Evolutionary conservation across 2,113 vertebrate species (phyloP).

Genomic region (Trochalopteron elliotii): DNA sequence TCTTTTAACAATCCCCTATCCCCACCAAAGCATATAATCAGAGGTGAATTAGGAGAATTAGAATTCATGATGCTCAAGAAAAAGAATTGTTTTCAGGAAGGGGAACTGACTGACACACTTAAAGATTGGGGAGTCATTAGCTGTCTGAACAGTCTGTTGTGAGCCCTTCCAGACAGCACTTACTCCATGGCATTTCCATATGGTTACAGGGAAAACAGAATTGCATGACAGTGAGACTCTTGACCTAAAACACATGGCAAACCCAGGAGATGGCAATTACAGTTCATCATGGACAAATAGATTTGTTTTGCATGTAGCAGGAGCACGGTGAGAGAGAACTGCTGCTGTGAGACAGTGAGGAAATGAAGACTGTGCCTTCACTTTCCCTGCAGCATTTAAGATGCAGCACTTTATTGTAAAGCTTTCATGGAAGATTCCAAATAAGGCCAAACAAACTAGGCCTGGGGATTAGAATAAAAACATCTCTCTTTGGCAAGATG

Average conservation of each 20-base stretch:
- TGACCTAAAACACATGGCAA: conserved; percentile 27
- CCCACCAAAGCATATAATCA: neutral
- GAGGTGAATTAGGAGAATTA: neutral
- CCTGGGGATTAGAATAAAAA: neutral
- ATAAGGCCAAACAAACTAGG: neutral
- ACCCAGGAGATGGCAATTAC: neutral
- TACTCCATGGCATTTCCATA: conserved; percentile 60
- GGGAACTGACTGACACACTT: conserved; percentile 8
- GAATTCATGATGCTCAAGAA: neutral
- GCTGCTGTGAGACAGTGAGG: neutral
- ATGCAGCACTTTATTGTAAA: neutral
- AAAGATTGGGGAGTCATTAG: conserved; percentile 59
- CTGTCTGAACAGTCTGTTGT: conserved; percentile 44
- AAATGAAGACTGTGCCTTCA: neutral
- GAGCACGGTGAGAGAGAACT: neutral
- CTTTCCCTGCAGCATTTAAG: neutral
- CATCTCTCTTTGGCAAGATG: neutral
- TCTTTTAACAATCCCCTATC: neutral
- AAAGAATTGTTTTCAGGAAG: conserved; percentile 2
- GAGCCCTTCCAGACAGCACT: conserved; percentile 56
- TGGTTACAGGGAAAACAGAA: conserved; percentile 54
- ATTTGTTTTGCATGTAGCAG: neutral
- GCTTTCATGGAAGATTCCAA: neutral
- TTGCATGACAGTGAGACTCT: conserved; percentile 18
- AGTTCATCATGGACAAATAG: neutral